Evolutionary conservation across 2,113 vertebrate genomes (phyloP).

Genomic region (Rattus norvegicus): GRCr8 NC_086039.1:18656001-18656500

Average conservation of each 20-base stretch:
- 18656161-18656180: neutral
- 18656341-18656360: conserved; percentile 51
- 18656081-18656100: conserved; percentile 51
- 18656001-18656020: conserved; percentile 61
- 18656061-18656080: neutral
- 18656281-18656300: conserved; percentile 24
- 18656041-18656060: conserved; percentile 69
- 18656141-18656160: conserved; percentile 41
- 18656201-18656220: conserved; percentile 38
- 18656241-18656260: neutral
- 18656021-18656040: conserved; percentile 71
- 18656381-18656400: conserved; percentile 75
- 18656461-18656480: conserved; percentile 72
- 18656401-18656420: conserved; percentile 72
- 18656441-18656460: conserved; percentile 73
- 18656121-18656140: neutral
- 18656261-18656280: conserved; percentile 52
- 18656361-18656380: conserved; percentile 32
- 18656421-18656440: conserved; percentile 68
- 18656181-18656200: conserved; percentile 44
- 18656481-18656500: conserved; percentile 62
- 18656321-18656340: conserved; percentile 38
- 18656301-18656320: conserved; percentile 40
- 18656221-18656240: neutral
- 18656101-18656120: conserved; percentile 63